Base-by-base conservation (phyloP, 1,140 invertebrate species). In the Chelonus insularis region DNA sequence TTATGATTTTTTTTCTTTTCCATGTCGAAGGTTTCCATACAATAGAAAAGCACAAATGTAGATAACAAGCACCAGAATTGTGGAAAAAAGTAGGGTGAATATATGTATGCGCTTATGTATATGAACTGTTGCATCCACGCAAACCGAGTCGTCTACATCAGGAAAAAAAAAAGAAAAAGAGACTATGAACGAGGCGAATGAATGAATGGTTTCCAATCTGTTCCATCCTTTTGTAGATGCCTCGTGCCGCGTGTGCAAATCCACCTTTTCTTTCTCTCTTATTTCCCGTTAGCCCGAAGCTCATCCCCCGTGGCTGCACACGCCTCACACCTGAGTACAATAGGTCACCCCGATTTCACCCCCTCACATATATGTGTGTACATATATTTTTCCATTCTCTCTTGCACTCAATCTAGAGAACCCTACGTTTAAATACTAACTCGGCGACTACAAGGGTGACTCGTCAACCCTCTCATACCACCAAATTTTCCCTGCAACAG, bases 241-340 rank as follows among this genome's bases (percentile, higher is more conserved):
- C 78, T 78, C 77, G 79, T 79, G 79, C 73, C 79, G 79, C 77
- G 77, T 75, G 77, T 74, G 78, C 79, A 80, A 81, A 81, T 77
- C 71, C 68, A 73, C 71, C 71, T 70, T 70, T 63, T 61, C 59
- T 43, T 61, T 60, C 37, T 52, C 48, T 52, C 36, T 52, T 12
- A 8, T 51, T 41, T 34, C 51, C 60, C 48, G 34, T 56, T 52
- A 21, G 60, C 59, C 55, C 47, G 43, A 58, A 50, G 56, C 60
- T 62, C 58, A 52, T 58, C 57, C 60, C 57, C 54, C 57, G 70
- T 64, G 58, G 61, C 67, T 67, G 70, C 72, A 72, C 74, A 73
- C 75, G 74, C 71, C 76, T 78, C 73, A 72, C 67, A 72, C 68
- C 68, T 67, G 65, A 69, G 66, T 66, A 77, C 76, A 76, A 76